phyloP scores from a whole-genome alignment of 2,113 vertebrate genomes.

The Reinhardtius hippoglossoides region DNA sequence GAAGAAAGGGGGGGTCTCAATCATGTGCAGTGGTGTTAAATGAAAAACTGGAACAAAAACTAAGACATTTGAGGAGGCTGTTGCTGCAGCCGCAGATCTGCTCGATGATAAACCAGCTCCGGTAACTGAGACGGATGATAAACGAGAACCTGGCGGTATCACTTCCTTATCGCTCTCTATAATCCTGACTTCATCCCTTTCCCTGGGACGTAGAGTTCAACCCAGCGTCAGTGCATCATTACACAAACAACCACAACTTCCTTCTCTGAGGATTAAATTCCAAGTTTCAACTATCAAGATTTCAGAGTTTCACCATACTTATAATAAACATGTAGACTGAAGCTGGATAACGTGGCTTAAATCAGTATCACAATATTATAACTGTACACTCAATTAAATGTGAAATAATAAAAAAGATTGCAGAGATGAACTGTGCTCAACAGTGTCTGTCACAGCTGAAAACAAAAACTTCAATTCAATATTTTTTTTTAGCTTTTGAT shows the following conservation, averaged over 20 bases:
- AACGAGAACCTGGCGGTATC: background rate
- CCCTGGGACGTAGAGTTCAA: background rate
- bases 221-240: background rate
- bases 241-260: background rate
- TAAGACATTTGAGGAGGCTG: background rate
- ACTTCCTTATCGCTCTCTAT: background rate
- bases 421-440: too few relatives aligned
- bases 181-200: background rate
- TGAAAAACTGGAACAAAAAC: background rate
- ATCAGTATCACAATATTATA: too few relatives aligned
- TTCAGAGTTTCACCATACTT: too few relatives aligned
- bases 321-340: too few relatives aligned
- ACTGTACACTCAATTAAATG: too few relatives aligned
- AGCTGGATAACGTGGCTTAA: too few relatives aligned
- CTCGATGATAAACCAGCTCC: background rate
- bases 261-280: background rate
- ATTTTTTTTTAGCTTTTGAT: too few relatives aligned
- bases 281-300: background rate
- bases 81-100: background rate
- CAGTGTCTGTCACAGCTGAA: too few relatives aligned
- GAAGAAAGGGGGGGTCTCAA: background rate
- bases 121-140: background rate
- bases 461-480: too few relatives aligned
- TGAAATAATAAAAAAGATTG: too few relatives aligned
- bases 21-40: background rate